These are phyloP conservation scores for Ptiloglossa arizonensis DNA, from an alignment of 1,140 invertebrate species.

Conservation along the genomic window DNA sequence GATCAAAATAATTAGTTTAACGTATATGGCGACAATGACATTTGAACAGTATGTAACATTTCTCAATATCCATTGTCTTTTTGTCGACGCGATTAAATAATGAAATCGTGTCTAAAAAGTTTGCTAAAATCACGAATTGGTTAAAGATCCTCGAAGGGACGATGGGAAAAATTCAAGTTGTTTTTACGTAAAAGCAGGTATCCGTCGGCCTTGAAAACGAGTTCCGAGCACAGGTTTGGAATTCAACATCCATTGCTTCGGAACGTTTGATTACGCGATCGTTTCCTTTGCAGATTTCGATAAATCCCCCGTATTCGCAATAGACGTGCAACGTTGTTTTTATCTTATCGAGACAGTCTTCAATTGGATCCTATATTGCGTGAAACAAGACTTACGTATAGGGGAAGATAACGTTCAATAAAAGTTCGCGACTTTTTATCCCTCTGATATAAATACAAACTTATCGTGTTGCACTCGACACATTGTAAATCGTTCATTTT, in stretches of 20 bases:
- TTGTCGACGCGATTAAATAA: no score
- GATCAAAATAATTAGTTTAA: no score
- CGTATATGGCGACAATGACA: no score
- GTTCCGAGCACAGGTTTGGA: conserved; percentile 36
- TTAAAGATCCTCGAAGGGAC: neutral
- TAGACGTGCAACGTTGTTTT: neutral
- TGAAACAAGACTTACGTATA: neutral
- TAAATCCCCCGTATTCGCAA: neutral
- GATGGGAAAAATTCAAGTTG: conserved; percentile 2
- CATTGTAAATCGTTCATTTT: accelerated
- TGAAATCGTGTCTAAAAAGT: neutral
- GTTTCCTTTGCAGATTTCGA: neutral
- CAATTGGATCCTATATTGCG: neutral
- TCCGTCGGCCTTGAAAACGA: conserved; percentile 55
- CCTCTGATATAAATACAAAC: neutral
- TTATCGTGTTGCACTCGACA: neutral
- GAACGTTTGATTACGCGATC: neutral
- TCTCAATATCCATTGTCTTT: no score
- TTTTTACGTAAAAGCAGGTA: conserved; percentile 27
- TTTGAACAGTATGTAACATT: no score
- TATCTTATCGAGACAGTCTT: neutral
- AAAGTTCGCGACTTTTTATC: neutral
- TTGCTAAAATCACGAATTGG: neutral
- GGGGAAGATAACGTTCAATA: neutral
- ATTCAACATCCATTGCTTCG: neutral